A percentile compares a stretch with the other conserved stretches of the same genome.
These are phyloP conservation scores for Strongylocentrotus purpuratus DNA, from an alignment of 35 echinoderm and acorn worm species.

Conservation along the genomic window DNA sequence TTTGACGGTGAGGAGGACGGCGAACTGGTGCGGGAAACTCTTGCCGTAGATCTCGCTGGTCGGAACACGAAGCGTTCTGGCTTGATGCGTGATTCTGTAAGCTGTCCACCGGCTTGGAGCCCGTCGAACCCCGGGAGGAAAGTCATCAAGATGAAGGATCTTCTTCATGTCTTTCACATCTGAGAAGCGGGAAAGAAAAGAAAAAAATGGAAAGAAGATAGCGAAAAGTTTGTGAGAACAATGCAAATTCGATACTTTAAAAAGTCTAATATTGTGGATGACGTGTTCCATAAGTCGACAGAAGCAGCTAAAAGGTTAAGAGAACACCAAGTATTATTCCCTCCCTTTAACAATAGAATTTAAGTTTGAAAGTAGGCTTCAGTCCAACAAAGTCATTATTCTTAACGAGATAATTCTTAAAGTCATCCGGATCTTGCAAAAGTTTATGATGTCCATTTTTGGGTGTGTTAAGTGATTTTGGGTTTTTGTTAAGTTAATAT, in stretches of 20 bases:
- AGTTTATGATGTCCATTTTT: too few relatives aligned
- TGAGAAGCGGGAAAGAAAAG: not conserved
- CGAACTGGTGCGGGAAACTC: constrained; percentile 71
- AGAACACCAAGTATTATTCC: too few relatives aligned
- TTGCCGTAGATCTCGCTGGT: constrained; percentile 47
- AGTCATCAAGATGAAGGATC: constrained; percentile 26
- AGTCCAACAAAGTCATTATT: too few relatives aligned
- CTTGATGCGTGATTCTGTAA: constrained; percentile 32
- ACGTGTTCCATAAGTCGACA: too few relatives aligned
- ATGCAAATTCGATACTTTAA: not conserved
- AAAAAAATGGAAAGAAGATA: not conserved
- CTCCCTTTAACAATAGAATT: too few relatives aligned
- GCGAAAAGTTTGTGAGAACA: not conserved
- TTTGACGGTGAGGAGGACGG: constrained; percentile 65
- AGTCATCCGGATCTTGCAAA: too few relatives aligned
- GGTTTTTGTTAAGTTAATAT: too few relatives aligned
- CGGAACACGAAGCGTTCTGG: constrained; percentile 40
- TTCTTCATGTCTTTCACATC: constrained; percentile 58
- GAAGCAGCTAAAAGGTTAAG: too few relatives aligned
- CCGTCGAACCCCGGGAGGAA: constrained; percentile 47
- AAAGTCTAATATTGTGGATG: too few relatives aligned
- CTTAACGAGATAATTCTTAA: too few relatives aligned
- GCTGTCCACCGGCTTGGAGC: constrained; percentile 46
- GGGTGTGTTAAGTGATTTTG: too few relatives aligned
- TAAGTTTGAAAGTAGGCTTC: too few relatives aligned